Evolutionary conservation across 2,888 invertebrate species (phyloP).

Genomic region (Petrolisthes manimaculis): DNA sequence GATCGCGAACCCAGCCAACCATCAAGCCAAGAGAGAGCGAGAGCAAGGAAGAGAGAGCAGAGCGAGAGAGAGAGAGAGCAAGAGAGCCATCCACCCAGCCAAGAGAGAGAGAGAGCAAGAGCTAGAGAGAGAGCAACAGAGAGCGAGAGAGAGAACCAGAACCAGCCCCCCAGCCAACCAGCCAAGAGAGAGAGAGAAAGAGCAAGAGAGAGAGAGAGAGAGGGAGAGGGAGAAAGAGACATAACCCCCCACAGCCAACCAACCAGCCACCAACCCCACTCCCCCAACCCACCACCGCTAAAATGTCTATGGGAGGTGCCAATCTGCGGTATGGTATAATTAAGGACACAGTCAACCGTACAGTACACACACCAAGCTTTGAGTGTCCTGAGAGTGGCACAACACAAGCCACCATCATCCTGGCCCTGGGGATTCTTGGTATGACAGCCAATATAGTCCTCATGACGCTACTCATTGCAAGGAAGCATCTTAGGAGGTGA

Average conservation of each 20-base stretch:
- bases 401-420: slow-evolving; percentile 81
- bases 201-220: no score
- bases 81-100: no score
- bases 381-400: slow-evolving; percentile 64
- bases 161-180: no score
- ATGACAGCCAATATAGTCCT: slow-evolving; percentile 85
- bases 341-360: slow-evolving; percentile 20
- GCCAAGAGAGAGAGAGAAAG: no score
- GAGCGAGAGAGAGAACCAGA: no score
- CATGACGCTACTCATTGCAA: slow-evolving; percentile 84
- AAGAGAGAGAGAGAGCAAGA: no score
- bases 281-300: not conserved
- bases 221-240: no score
- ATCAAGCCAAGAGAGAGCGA: no score
- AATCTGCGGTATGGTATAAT: slow-evolving; percentile 13
- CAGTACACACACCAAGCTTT: slow-evolving; percentile 29
- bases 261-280: not conserved
- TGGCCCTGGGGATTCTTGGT: slow-evolving; percentile 82
- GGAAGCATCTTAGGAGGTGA: slow-evolving; percentile 84
- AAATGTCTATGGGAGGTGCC: slow-evolving; percentile 26
- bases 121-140: no score
- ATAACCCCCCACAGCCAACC: not conserved
- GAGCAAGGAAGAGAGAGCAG: no score
- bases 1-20: no score
- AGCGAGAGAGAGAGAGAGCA: no score